Percentiles rank a stretch among this genome's conserved stretches.
Conservation (phyloP, 2,888 invertebrate genomes). For the Cetonia aurata region DNA sequence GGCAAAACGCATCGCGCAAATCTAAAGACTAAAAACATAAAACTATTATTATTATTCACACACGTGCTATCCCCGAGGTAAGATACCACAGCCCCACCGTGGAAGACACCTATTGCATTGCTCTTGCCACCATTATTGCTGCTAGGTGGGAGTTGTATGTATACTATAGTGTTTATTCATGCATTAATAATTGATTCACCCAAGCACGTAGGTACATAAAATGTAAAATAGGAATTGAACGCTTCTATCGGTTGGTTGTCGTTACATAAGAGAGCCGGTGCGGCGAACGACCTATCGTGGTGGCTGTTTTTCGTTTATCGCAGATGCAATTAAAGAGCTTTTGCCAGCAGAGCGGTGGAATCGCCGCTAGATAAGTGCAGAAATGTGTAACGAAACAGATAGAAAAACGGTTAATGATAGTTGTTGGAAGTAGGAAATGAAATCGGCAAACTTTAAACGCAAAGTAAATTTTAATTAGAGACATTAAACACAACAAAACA, state of each 20-base stretch:
- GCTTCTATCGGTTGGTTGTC: background rate
- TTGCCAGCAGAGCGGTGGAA: background rate
- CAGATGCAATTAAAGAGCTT: background rate
- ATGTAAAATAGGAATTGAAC: no score
- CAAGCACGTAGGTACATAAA: background rate
- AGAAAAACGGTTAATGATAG: background rate
- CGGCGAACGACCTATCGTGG: background rate
- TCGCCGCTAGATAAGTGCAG: background rate
- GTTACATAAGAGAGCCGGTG: background rate
- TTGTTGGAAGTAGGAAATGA: background rate
- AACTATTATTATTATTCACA: background rate
- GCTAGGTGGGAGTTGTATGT: background rate
- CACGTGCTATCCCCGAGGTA: conserved; percentile 28
- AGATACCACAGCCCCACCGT: background rate
- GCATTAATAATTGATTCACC: conserved; percentile 37
- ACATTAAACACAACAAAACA: no score
- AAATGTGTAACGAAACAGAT: conserved; percentile 4
- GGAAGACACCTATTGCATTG: conserved; percentile 21
- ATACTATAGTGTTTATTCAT: conserved; percentile 23
- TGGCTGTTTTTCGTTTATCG: background rate
- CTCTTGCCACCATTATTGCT: no score
- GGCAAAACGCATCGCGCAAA: background rate
- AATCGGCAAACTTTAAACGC: background rate
- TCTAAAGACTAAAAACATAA: background rate
- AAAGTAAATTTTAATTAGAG: no score